Evolutionary conservation across 2,797 vertebrate genomes (phyloP), one percentile per base, ranked within the genome.

Genomic region (Chiroxiphia lanceolata): DNA sequence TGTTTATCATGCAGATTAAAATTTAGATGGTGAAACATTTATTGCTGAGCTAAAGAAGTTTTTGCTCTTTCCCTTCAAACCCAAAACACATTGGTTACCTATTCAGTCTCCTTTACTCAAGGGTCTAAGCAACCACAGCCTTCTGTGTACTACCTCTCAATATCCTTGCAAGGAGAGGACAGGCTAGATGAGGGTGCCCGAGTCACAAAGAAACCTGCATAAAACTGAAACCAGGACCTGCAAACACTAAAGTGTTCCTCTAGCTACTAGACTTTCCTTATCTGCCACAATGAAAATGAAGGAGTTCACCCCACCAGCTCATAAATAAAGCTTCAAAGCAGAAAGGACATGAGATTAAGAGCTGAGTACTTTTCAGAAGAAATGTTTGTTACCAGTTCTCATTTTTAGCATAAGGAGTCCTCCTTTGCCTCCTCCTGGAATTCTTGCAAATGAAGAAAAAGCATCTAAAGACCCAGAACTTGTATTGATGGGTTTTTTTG

Each of bases 401-500:
- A 44, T 3, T 11, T 23, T 83, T 42, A 83, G 21, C 1, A 1
- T 44, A 75, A 50, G 15, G 53, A 86, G 34, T 83, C 25, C 13
- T 83, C 13, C 14, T 75, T 57, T 18, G 72, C 22, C 31, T 85
- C 26, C 60, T 68, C 1, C 29, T 79, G 42, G 22, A 89, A 67
- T 48, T 74, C 22, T 60, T 19, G 70, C 9, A 84, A 90, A 47
- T 11, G 31, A 76, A 64, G 11, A 17, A 57, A 57, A 78, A 83
- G 19, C 9, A 2, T 16, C 20, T 65, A 19, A 94, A 50, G 16
- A 33, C 38, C 2, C 20, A 72, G 15, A 72, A 56, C 5, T 21
- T 47, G 20, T 19, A 50, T 0, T 9, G 5, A 9, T 12, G 4
- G 10, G 6, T 0, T 4, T 77, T 27, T 38, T 59, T 16, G 3